Evolutionary conservation across 2,888 invertebrate species (phyloP).

Genomic region (Rotaria sp.): DNA sequence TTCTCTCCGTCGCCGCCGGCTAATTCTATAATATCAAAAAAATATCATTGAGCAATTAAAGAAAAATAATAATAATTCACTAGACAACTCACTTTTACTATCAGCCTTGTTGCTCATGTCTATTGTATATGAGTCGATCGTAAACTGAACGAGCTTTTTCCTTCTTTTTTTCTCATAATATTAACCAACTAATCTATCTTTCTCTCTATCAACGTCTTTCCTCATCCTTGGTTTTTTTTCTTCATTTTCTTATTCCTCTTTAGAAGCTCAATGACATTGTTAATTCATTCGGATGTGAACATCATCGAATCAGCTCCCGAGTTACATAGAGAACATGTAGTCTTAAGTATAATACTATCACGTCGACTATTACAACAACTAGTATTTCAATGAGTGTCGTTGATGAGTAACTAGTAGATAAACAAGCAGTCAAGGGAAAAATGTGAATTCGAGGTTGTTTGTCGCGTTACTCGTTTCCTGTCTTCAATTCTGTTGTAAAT

Average conservation of each 20-base stretch:
- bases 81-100: not conserved
- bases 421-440: not conserved
- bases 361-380: not conserved
- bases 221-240: not conserved
- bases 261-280: not conserved
- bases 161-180: not conserved
- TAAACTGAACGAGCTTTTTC: not conserved
- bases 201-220: not conserved
- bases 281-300: conserved; percentile 12
- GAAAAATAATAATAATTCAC: not conserved
- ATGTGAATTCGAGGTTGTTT: not conserved
- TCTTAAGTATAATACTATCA: not conserved
- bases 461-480: not conserved
- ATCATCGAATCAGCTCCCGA: not conserved
- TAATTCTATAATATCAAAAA: not conserved
- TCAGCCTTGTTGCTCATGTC: not conserved
- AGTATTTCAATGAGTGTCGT: not conserved
- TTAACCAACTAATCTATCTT: not conserved
- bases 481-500: not conserved
- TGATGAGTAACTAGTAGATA: not conserved
- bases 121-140: not conserved
- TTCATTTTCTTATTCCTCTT: not conserved
- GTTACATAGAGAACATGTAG: not conserved
- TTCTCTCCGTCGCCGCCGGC: not conserved
- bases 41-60: not conserved